Evolutionary conservation across 2,113 vertebrate species (phyloP).

Genomic region (Verasper variegatus): DNA sequence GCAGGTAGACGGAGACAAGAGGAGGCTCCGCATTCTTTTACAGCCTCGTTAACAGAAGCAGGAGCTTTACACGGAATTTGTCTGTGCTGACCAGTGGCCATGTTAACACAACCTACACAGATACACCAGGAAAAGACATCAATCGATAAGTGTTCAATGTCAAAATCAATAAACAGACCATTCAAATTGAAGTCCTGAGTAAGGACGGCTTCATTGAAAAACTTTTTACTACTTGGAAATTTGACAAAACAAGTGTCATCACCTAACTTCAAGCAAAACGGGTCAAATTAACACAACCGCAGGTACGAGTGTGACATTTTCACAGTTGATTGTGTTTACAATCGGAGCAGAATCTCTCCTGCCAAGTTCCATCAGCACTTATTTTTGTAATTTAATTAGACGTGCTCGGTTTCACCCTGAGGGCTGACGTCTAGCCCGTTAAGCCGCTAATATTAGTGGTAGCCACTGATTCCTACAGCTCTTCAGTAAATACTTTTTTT

Average conservation of each 20-base stretch:
- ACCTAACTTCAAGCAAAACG: slow-evolving; percentile 50
- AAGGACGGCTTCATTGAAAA: neutral
- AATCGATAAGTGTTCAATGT: neutral
- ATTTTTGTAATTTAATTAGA: slow-evolving; percentile 67
- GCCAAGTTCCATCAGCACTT: slow-evolving; percentile 54
- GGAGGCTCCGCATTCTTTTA: slow-evolving; percentile 49
- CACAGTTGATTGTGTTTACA: slow-evolving; percentile 67
- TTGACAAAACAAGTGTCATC: slow-evolving; percentile 16
- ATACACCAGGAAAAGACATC: neutral
- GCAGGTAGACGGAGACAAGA: slow-evolving; percentile 46
- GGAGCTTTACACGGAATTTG: slow-evolving; percentile 35
- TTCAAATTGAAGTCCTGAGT: neutral
- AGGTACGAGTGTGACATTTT: slow-evolving; percentile 65
- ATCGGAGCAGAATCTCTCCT: slow-evolving; percentile 51
- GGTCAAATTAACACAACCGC: slow-evolving; percentile 54
- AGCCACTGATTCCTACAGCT: slow-evolving; percentile 21
- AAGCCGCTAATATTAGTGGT: slow-evolving; percentile 23
- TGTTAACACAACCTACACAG: slow-evolving; percentile 21
- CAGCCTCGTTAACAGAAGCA: slow-evolving; percentile 44
- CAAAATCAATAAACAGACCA: neutral
- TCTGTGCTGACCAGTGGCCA: slow-evolving; percentile 17
- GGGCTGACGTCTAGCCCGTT: slow-evolving; percentile 54
- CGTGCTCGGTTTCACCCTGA: slow-evolving; percentile 43
- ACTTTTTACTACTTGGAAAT: slow-evolving; percentile 15
- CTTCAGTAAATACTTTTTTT: neutral